Evolutionary conservation across 2,888 invertebrate genomes (phyloP), one percentile per base, ranked within the genome.

Genomic region (Matsumyia berberina): DNA sequence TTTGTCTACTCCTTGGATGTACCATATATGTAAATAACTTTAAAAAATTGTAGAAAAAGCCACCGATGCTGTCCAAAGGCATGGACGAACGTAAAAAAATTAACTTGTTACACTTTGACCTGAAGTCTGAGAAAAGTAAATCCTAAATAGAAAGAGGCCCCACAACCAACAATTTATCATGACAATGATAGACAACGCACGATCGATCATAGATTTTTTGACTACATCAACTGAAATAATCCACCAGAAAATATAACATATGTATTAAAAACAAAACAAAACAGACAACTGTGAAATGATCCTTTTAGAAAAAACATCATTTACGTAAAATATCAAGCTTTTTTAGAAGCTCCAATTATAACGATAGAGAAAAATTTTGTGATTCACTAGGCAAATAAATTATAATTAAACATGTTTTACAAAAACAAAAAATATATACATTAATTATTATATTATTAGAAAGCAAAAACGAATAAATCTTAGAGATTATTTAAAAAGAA

Each of bases 301-400:
- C n/a, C n/a, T n/a, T 67, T 62, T 29, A 8, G 60, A 12, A 53
- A 33, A 42, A 12, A 53, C 37, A 39, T 42, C 55, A 64, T 46
- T 64, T 51, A 53, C 12, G 29, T 64, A 74, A 66, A 74, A 83
- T 85, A 85, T 85, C 85, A 85, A 29, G 85, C 85, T 85, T 85
- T 85, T 85, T 66, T 80, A 85, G 80, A 85, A 85, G 80, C 85
- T 85, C 8, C 69, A 74, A 66, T 60, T 79, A 73, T 60, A 67
- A 66, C 37, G 31, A 74, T 67, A 78, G 72, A 77, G 6, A 73
- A 53, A 57, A 72, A 66, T 53, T 76, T 67, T 82, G 82, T 83
- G 82, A 83, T 83, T 83, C 55, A 72, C 60, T 83, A 82, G 82
- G 72, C 72, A 78, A 82, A 77, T 82, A 82, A 80, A 83, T 64